Conservation (phyloP, 2,797 vertebrate genomes). For the Argyrosomus regius region DNA sequence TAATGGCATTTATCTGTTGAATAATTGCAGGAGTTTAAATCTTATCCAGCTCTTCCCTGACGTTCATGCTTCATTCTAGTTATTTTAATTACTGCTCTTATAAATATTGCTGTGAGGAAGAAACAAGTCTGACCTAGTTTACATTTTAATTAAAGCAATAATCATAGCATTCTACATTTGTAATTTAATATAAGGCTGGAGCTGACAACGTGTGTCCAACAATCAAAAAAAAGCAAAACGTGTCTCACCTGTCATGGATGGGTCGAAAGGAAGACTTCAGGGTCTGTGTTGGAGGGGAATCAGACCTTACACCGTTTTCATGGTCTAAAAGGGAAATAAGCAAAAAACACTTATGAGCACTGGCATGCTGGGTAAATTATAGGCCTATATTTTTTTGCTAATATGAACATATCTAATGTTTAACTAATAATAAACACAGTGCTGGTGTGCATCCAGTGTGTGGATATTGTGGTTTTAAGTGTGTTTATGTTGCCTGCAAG, state of each 20-base stretch:
- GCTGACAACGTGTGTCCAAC: conserved; percentile 2
- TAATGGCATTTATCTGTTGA: neutral
- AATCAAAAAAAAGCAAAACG: conserved; percentile 7
- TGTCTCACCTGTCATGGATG: conserved; percentile 94
- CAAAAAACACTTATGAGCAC: conserved; percentile 26
- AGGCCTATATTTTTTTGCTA: too few species aligned
- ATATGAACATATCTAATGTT: neutral
- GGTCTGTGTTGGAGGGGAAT: conserved; percentile 90
- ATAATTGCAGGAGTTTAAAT: conserved; percentile 1
- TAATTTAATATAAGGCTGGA: neutral
- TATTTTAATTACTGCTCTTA: neutral
- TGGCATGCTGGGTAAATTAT: neutral
- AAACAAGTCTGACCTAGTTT: neutral
- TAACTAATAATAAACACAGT: neutral
- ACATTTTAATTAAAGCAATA: neutral
- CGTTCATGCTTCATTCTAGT: neutral
- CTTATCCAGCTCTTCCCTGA: neutral
- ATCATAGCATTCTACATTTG: neutral
- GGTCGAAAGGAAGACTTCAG: conserved; percentile 96
- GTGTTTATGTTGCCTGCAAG: neutral
- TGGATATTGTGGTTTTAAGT: neutral
- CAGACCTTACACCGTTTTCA: conserved; percentile 90
- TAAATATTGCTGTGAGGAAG: neutral
- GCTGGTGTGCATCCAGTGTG: neutral
- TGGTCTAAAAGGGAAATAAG: conserved; percentile 85